Evolutionary conservation across 2,113 vertebrate species (phyloP), one percentile per base, ranked within the genome.

Genomic region (Pangasianodon hypophthalmus): DNA sequence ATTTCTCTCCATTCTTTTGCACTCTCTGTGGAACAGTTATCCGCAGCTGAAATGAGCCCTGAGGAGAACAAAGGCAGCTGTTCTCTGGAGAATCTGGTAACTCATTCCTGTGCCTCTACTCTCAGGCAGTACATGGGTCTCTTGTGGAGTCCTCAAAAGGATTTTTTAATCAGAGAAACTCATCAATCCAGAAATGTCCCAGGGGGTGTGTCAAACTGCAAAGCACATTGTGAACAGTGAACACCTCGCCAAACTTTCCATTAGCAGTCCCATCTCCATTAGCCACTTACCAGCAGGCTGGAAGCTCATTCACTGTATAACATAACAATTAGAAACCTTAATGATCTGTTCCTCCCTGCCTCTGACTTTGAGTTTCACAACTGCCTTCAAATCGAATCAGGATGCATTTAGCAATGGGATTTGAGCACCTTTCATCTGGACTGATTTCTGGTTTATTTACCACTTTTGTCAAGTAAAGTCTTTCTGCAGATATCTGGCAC

Each of bases 11-110:
- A 87, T 90, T 80, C 88, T 92, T 91, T 90, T 85, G 88, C 90
- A 87, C 92, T 92, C 92, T 92, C 77, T 60, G 48, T 37, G 24
- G 16, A 52, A 64, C 44, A 32, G 87, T 62, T 85, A 87, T 82
- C 80, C n/a, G 18, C 62, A 81, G 75, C 21, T 32, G 4, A 80
- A 79, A 79, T 92, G 90, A 90, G 92, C 90, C 71, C 92, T 94
- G 94, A 94, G 92, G 90, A 94, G 94, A 95, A 94, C 84, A 93
- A 14, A 91, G 92, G 89, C 86, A 77, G 91, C 87, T 87, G 60
- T 81, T 89, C 93, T 87, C 88, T 2, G 8, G 92, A 92, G 92
- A 87, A 88, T n/a, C 32, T 2, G 60, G 48, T 54, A 91, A 91
- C 88, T 89, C 90, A 92, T 93, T 93, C 92, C 93, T 92, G 91